Conservation (phyloP, 2,113 vertebrate species). For the Morone saxatilis region DNA sequence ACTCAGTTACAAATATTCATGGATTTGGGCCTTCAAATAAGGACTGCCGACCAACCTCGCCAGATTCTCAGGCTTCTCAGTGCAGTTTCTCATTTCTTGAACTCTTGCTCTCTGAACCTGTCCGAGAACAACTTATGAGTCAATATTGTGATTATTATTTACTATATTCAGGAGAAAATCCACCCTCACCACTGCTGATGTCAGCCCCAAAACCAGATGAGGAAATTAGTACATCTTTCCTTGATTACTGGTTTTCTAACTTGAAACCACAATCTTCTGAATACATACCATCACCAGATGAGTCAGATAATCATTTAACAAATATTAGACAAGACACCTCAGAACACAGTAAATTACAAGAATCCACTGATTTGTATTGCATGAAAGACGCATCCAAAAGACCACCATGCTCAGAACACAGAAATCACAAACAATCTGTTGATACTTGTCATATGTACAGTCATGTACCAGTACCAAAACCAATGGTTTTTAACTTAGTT, state of each 20-base stretch:
- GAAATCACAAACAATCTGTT: neutral
- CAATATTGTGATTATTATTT: slow-evolving; percentile 79
- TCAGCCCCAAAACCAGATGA: accelerated
- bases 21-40: slow-evolving; percentile 7
- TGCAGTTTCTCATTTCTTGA: slow-evolving; percentile 82
- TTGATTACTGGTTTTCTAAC: slow-evolving; percentile 67
- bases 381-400: neutral
- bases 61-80: slow-evolving; percentile 74
- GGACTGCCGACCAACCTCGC: slow-evolving; percentile 60
- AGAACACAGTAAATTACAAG: neutral
- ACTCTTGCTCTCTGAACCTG: slow-evolving; percentile 69
- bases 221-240: slow-evolving; percentile 12
- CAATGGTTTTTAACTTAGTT: slow-evolving; percentile 41
- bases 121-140: slow-evolving; percentile 61
- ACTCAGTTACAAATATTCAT: slow-evolving; percentile 11
- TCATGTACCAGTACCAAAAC: neutral
- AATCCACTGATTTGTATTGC: accelerated
- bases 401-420: neutral
- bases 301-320: neutral
- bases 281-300: neutral
- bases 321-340: neutral
- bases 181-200: neutral
- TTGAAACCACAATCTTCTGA: slow-evolving; percentile 4
- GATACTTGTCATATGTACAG: accelerated
- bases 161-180: slow-evolving; percentile 57